Conservation (phyloP, 2,797 vertebrate species). For the Lutjanus campechanus region DNA sequence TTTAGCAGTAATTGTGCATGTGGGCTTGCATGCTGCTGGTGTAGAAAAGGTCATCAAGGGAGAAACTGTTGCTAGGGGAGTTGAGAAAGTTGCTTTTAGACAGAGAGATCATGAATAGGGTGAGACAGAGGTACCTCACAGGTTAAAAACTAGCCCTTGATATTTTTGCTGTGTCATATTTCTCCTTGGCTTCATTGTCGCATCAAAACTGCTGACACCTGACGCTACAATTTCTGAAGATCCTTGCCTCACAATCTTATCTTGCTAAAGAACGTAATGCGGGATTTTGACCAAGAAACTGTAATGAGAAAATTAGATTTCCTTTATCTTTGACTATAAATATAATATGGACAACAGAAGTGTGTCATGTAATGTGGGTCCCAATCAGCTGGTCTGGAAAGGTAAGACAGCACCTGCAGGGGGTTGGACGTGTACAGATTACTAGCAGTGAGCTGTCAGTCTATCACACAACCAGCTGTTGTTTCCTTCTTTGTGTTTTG, state of each 20-base stretch:
- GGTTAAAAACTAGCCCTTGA: conserved; percentile 2
- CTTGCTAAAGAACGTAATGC: background rate
- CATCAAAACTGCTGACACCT: conserved; percentile 6
- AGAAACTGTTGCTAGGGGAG: conserved; percentile 6
- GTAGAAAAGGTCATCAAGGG: conserved; percentile 7
- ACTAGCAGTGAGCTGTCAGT: conserved; percentile 19
- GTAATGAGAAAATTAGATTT: background rate
- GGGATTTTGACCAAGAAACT: background rate
- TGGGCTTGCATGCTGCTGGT: background rate
- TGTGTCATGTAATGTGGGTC: background rate
- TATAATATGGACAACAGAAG: background rate
- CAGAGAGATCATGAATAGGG: conserved; percentile 2
- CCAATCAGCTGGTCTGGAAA: background rate
- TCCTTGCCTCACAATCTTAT: background rate
- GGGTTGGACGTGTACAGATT: background rate
- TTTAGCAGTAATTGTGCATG: background rate
- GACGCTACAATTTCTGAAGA: background rate
- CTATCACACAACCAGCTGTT: conserved; percentile 17
- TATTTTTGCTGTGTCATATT: background rate
- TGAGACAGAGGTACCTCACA: background rate
- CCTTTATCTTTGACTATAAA: conserved; percentile 4
- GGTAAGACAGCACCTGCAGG: conserved; percentile 3
- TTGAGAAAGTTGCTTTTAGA: conserved; percentile 16
- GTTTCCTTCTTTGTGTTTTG: conserved; percentile 20
- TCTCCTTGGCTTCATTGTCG: background rate